Base-by-base conservation (phyloP, 2,888 invertebrate species). In the Campopleginae sp. region DNA sequence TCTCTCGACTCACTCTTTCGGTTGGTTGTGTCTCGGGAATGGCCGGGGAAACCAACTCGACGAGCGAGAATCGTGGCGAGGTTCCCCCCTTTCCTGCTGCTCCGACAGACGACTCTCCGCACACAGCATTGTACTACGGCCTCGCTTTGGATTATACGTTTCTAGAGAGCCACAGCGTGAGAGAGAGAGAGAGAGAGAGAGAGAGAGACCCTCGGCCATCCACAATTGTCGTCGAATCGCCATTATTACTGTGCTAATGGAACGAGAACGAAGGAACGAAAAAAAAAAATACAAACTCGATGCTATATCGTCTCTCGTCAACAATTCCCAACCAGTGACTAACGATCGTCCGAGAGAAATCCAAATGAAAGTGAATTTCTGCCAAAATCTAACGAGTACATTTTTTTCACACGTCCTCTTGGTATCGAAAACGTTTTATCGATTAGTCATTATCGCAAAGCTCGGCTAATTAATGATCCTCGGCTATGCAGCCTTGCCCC, bases 1-100 rank as follows among this genome's bases (percentile, higher is more conserved):
- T 61, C 79, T 70, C 71, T 65, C 84, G 54, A 51, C 66, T 72
- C 75, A 27, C 63, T 80, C 79, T 44, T 54, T 70, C 48, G 23
- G 79, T 33, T 82, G 46, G 44, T 70, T 48, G 23, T 51, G 85
- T 77, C 68, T 68, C 82, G 80, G 61, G 61, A 85, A 85, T 80
- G 85, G 85, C 80, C 80, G 85, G 82, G 80, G 76, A 82, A 85
- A 82, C 82, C 79, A 77, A 76, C 44, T 80, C 66, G 80, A 80
- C 65, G 76, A 77, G 58, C 75, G 72, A 79, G 79, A 74, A 80
- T 80, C 65, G 66, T 80, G 65, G 66, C 54, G n/a, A 46, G 23
- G 42, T 78, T 51, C 19, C 48, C 79, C 66, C 48, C 54, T n/a
- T 19, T 3, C 23, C 72, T 72, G 76, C 76, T 82, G 76, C 76